phyloP scores from a whole-genome alignment of 1,140 invertebrate species.

The Hylyphantes graminicola region DNA sequence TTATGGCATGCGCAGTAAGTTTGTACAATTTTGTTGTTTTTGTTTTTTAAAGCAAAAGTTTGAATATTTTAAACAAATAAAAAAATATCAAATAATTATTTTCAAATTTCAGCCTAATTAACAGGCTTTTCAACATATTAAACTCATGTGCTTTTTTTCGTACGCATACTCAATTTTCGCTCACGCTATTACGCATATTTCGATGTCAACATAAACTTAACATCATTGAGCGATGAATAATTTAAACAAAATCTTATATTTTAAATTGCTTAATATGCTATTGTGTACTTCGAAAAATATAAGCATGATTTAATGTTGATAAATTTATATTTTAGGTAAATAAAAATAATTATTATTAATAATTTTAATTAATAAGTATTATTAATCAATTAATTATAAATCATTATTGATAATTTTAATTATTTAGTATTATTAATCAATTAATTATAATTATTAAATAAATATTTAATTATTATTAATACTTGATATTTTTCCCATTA shows the following conservation, averaged over 20 bases:
- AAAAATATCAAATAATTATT: neutral
- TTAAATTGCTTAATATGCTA: too few species aligned
- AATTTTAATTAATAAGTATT: too few species aligned
- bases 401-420: too few species aligned
- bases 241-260: too few species aligned
- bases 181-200: too few species aligned
- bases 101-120: neutral
- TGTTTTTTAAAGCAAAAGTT: neutral
- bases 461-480: neutral
- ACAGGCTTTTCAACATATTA: neutral
- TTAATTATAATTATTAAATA: neutral
- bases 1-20: conserved; percentile 92
- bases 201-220: too few species aligned
- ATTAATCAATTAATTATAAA: too few species aligned
- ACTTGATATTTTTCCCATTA: neutral
- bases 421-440: neutral
- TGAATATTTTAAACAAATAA: neutral
- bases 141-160: neutral
- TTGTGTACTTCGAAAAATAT: too few species aligned
- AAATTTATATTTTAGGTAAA: too few species aligned
- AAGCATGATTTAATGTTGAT: too few species aligned
- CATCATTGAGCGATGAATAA: too few species aligned
- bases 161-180: neutral
- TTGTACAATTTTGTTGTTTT: neutral
- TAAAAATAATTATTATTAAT: too few species aligned